These are phyloP conservation scores for Ctena decussata DNA, from an alignment of 2,888 invertebrate genomes.

Conservation along the genomic window DNA sequence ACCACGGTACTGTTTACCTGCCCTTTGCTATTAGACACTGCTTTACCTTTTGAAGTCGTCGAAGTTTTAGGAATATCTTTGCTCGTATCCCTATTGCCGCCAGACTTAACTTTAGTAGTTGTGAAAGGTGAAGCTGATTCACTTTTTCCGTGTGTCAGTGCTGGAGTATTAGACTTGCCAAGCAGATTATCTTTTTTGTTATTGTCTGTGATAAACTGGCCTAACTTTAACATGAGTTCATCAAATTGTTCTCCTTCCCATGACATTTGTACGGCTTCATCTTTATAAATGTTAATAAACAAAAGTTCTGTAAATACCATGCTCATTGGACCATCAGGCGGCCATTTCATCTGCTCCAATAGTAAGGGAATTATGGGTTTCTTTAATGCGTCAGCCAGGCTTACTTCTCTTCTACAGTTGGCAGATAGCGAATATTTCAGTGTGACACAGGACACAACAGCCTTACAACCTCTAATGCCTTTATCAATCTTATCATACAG, in stretches of 20 bases:
- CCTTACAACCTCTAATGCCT: conserved; percentile 80
- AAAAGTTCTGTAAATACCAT: conserved; percentile 83
- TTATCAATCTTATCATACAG: conserved; percentile 85
- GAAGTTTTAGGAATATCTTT: background rate
- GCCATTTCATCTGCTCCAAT: conserved; percentile 83
- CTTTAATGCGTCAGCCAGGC: conserved; percentile 83
- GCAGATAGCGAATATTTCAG: conserved; percentile 84
- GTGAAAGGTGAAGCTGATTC: no score
- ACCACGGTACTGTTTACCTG: background rate
- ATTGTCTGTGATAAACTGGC: background rate
- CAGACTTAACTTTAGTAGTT: background rate
- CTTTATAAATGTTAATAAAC: conserved; percentile 79
- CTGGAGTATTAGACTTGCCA: background rate
- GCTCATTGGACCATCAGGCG: conserved; percentile 85
- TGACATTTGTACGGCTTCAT: conserved; percentile 64
- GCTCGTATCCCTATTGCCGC: background rate
- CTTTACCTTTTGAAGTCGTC: background rate
- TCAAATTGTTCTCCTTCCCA: conserved; percentile 77
- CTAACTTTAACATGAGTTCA: conserved; percentile 69
- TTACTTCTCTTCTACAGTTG: conserved; percentile 85
- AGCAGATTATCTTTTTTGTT: no score
- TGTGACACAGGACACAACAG: conserved; percentile 83
- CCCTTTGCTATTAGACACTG: background rate
- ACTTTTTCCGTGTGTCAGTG: no score
- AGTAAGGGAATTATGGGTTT: conserved; percentile 84